A percentile compares a stretch with the other conserved stretches of the same genome.
Conservation (phyloP, 2,888 invertebrate genomes). For the Pinctada fucata region DNA sequence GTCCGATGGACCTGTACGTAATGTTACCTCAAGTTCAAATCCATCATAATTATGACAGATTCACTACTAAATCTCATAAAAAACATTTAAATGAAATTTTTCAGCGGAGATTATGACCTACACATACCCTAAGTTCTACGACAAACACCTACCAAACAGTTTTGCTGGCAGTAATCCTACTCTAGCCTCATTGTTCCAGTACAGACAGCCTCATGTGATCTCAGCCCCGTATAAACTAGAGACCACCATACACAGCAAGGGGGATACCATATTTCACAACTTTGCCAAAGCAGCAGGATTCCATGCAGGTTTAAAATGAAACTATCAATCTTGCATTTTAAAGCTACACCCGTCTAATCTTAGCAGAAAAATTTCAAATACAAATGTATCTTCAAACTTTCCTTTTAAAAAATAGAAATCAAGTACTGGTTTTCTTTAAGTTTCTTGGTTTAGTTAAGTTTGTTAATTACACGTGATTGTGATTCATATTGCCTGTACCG, state of each 20-base stretch:
- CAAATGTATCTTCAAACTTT: too few relatives aligned
- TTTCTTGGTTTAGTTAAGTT: neutral
- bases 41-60: too few relatives aligned
- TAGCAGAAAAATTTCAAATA: too few relatives aligned
- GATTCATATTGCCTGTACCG: neutral
- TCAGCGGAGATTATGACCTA: constrained; percentile 84
- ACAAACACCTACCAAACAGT: constrained; percentile 81
- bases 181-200: constrained; percentile 40
- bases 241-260: constrained; percentile 9
- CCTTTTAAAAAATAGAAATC: neutral
- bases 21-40: too few relatives aligned
- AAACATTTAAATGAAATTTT: neutral
- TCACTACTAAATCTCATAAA: too few relatives aligned
- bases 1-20: too few relatives aligned
- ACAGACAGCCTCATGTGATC: constrained; percentile 45
- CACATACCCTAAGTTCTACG: constrained; percentile 88
- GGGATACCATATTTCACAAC: constrained; percentile 7
- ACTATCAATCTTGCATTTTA: neutral
- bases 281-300: constrained; percentile 23
- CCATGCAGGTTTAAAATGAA: neutral
- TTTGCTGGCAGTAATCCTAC: constrained; percentile 78
- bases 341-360: too few relatives aligned
- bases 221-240: constrained; percentile 78
- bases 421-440: neutral
- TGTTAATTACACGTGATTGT: neutral